phyloP scores from a whole-genome alignment of 1,140 invertebrate genomes.

The Bombus soroeensis region DNA sequence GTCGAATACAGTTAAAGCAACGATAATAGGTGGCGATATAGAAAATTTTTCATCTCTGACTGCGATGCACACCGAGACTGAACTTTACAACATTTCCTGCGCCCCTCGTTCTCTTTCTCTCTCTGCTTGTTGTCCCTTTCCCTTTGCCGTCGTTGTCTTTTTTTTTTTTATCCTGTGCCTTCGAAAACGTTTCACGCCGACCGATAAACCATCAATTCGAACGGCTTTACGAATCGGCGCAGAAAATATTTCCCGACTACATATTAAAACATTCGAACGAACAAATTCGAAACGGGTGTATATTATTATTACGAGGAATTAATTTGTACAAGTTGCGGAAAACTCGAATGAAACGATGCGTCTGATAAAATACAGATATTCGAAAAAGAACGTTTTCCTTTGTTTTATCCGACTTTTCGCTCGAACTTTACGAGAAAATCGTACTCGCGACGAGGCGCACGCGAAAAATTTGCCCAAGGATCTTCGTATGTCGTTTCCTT shows the following conservation, averaged over 20 bases:
- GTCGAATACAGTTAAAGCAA: constrained; percentile 62
- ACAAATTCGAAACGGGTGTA: neutral
- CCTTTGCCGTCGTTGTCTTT: neutral
- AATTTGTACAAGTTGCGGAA: neutral
- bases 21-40: constrained; percentile 67
- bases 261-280: constrained; percentile 6
- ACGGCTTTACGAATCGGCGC: constrained; percentile 41
- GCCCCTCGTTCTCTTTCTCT: neutral
- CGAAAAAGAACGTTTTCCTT: too few species aligned
- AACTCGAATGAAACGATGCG: neutral
- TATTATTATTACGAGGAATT: constrained; percentile 9
- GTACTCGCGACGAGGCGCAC: too few species aligned
- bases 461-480: neutral
- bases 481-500: neutral
- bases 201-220: constrained; percentile 50
- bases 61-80: constrained; percentile 31
- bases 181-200: constrained; percentile 18
- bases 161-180: constrained; percentile 12
- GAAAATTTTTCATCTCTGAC: constrained; percentile 66
- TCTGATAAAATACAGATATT: neutral
- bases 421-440: too few species aligned
- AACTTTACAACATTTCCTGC: constrained; percentile 56
- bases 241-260: constrained; percentile 13
- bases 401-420: too few species aligned
- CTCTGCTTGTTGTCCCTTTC: neutral